phyloP scores from a whole-genome alignment of 2,888 invertebrate species.

The Limnephilus auricula region DNA sequence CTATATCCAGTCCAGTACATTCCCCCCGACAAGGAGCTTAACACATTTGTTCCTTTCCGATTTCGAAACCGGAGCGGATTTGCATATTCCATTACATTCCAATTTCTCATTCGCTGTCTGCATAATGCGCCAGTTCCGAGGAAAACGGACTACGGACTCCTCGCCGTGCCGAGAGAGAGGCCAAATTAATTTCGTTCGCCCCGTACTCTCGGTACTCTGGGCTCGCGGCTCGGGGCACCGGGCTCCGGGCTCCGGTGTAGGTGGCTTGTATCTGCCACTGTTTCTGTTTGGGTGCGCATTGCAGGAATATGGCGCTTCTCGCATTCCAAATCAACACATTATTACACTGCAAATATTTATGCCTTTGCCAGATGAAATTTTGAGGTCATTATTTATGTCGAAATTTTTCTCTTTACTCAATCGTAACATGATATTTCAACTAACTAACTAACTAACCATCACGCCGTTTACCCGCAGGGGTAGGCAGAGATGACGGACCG shows the following conservation, averaged over 20 bases:
- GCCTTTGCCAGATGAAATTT: background rate
- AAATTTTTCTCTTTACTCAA: background rate
- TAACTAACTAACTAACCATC: too few relatives aligned
- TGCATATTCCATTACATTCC: conserved; percentile 67
- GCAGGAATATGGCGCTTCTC: conserved; percentile 47
- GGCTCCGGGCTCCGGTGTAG: background rate
- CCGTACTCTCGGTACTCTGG: background rate
- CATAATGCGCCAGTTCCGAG: conserved; percentile 64
- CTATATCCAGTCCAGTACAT: background rate
- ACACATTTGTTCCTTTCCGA: conserved; percentile 61
- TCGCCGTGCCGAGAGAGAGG: conserved; percentile 32
- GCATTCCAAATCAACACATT: conserved; percentile 42
- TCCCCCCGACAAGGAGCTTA: background rate
- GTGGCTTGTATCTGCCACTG: conserved; percentile 44
- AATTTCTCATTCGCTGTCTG: conserved; percentile 66
- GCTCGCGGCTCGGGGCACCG: background rate
- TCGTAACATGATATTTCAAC: background rate
- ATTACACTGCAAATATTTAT: conserved; percentile 12
- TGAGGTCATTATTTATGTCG: background rate
- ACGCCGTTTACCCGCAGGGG: too few relatives aligned
- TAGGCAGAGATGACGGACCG: too few relatives aligned
- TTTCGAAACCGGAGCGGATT: conserved; percentile 65
- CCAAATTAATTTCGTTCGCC: conserved; percentile 60
- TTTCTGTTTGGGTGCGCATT: conserved; percentile 44
- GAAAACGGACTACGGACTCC: conserved; percentile 46